Conservation (phyloP, 2,888 invertebrate genomes). For the Synanthedon andrenaeformis region DNA sequence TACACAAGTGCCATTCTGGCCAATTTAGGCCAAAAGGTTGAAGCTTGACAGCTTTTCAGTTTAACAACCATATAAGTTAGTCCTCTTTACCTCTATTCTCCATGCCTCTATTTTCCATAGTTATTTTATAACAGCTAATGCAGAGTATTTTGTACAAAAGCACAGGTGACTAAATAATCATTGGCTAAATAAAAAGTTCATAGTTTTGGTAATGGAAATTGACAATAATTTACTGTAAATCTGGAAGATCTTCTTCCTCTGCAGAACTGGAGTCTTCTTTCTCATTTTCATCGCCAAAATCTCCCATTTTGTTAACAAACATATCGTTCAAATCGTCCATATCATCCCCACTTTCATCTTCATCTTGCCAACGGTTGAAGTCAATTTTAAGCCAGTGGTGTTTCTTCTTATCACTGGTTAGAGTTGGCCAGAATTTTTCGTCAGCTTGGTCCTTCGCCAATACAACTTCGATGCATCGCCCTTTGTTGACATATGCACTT, state of each 20-base stretch:
- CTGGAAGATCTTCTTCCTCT: slow-evolving; percentile 79
- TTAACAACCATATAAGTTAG: too few relatives aligned
- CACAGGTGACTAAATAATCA: slow-evolving; percentile 27
- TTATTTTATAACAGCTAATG: slow-evolving; percentile 6
- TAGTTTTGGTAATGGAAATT: slow-evolving; percentile 22
- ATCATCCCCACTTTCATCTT: slow-evolving; percentile 89
- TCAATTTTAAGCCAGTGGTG: slow-evolving; percentile 97
- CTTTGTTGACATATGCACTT: slow-evolving; percentile 76
- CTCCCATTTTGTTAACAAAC: slow-evolving; percentile 41
- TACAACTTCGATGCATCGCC: slow-evolving; percentile 78
- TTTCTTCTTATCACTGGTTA: slow-evolving; percentile 89
- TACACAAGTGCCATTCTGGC: too few relatives aligned
- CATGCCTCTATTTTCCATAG: too few relatives aligned
- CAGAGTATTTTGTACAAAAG: slow-evolving; percentile 27
- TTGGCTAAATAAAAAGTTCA: slow-evolving; percentile 15
- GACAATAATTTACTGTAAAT: slow-evolving; percentile 65
- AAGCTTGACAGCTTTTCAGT: too few relatives aligned
- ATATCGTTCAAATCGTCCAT: slow-evolving; percentile 43
- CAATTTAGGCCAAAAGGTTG: too few relatives aligned
- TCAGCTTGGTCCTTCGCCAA: slow-evolving; percentile 74
- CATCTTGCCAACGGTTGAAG: slow-evolving; percentile 97
- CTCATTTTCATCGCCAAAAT: slow-evolving; percentile 43
- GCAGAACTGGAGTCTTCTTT: slow-evolving; percentile 77
- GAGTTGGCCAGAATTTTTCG: slow-evolving; percentile 87
- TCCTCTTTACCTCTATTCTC: too few relatives aligned